Percentiles rank a stretch among this genome's conserved stretches.
These are phyloP conservation scores for Hylomyscus alleni DNA, from an alignment of 2,797 vertebrate genomes.

Conservation along the genomic window DNA sequence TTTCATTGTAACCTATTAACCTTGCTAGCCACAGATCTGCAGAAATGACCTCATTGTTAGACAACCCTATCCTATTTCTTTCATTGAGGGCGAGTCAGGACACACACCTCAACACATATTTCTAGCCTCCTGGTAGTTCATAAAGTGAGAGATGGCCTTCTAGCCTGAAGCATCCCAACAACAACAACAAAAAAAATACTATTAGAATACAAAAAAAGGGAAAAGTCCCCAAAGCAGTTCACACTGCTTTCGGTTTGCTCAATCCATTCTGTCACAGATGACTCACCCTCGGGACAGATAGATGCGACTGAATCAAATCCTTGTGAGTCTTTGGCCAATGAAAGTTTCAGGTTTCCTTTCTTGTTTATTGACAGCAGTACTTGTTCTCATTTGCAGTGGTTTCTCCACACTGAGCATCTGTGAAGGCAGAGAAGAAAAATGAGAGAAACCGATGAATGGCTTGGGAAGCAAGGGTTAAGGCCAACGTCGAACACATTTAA, in stretches of 20 bases:
- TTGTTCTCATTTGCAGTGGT: background rate
- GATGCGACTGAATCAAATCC: background rate
- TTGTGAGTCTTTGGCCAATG: background rate
- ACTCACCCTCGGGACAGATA: background rate
- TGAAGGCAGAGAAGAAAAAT: background rate
- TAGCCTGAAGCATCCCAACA: background rate
- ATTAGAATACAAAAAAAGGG: background rate
- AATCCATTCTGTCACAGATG: background rate
- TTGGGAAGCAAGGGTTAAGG: background rate
- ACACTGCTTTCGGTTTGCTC: background rate
- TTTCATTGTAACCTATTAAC: background rate
- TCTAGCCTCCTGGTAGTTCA: background rate
- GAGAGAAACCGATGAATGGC: background rate
- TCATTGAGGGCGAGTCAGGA: background rate
- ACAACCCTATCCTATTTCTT: background rate
- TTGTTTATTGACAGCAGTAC: background rate
- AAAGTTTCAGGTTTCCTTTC: background rate
- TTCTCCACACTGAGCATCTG: slow-evolving; percentile 1
- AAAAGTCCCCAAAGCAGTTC: background rate
- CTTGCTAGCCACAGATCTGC: background rate
- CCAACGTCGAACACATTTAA: background rate
- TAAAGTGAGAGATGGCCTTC: background rate
- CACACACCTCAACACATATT: background rate
- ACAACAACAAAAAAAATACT: background rate
- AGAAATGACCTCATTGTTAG: slow-evolving; percentile 6